phyloP scores from a whole-genome alignment of 2,797 vertebrate species.

The Lithobates pipiens region DNA sequence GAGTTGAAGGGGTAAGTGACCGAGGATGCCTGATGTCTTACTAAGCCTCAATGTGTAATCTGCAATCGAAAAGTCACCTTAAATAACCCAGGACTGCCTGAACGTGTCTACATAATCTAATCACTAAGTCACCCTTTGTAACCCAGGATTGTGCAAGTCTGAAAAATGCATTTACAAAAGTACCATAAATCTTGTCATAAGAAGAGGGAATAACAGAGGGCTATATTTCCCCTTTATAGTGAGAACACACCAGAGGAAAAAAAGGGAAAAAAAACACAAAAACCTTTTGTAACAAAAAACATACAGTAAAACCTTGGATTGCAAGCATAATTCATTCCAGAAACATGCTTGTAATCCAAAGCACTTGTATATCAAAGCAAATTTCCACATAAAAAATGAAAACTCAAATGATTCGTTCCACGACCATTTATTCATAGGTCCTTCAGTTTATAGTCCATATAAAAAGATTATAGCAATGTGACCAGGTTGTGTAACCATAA shows the following conservation, averaged over 20 bases:
- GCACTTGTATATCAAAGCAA: no score
- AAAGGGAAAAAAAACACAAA: neutral
- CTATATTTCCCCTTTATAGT: neutral
- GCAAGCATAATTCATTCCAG: no score
- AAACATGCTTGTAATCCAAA: no score
- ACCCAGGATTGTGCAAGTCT: neutral
- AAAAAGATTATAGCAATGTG: no score
- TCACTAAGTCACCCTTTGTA: neutral
- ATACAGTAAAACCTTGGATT: neutral
- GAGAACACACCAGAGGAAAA: neutral
- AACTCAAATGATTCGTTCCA: no score
- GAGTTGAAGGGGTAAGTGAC: neutral
- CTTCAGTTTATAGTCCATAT: no score
- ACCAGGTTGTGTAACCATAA: no score
- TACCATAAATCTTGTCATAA: neutral
- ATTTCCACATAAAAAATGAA: no score
- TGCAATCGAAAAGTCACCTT: constrained; percentile 25
- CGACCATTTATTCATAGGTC: no score
- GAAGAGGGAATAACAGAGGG: neutral
- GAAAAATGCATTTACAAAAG: neutral
- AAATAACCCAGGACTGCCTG: neutral
- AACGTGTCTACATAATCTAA: constrained; percentile 4
- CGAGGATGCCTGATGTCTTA: neutral
- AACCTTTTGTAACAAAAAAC: neutral
- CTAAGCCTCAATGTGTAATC: neutral